These are phyloP conservation scores for Caiman crocodilus DNA, from an alignment of 2,797 vertebrate species.

Conservation along the genomic window DNA sequence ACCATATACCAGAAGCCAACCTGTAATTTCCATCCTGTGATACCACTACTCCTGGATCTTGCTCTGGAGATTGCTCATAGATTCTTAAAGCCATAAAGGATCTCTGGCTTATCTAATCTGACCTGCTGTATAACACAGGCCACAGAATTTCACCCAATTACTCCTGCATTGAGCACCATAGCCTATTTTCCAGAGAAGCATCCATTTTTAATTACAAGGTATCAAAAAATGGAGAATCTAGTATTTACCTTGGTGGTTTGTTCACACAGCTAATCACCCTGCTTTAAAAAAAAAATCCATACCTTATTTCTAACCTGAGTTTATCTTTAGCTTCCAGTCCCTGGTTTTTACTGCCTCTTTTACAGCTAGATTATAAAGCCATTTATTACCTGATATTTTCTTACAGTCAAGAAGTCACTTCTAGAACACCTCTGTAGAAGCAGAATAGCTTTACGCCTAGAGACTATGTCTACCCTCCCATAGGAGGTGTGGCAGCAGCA, in stretches of 20 bases:
- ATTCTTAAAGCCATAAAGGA: background rate
- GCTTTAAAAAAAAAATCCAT: background rate
- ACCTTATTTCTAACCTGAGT: background rate
- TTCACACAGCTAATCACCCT: background rate
- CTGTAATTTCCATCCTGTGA: background rate
- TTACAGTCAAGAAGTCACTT: background rate
- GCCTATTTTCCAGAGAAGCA: too few relatives aligned
- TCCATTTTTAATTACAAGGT: too few relatives aligned
- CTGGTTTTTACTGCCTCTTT: background rate
- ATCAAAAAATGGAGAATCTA: background rate
- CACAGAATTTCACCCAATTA: too few relatives aligned
- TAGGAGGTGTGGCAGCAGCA: background rate
- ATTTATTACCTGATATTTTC: background rate
- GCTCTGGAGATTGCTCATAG: background rate
- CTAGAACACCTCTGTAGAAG: background rate
- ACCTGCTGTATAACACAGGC: too few relatives aligned
- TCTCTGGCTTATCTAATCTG: too few relatives aligned
- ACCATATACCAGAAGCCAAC: background rate
- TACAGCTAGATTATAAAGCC: fast-evolving
- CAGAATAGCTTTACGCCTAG: too few relatives aligned
- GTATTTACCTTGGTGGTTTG: background rate
- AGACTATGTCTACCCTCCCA: fast-evolving
- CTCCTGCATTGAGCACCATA: too few relatives aligned
- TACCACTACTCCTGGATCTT: background rate
- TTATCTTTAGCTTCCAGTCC: background rate